phyloP scores from a whole-genome alignment of 1,140 invertebrate species.

The Sminthurides bifidus region DNA sequence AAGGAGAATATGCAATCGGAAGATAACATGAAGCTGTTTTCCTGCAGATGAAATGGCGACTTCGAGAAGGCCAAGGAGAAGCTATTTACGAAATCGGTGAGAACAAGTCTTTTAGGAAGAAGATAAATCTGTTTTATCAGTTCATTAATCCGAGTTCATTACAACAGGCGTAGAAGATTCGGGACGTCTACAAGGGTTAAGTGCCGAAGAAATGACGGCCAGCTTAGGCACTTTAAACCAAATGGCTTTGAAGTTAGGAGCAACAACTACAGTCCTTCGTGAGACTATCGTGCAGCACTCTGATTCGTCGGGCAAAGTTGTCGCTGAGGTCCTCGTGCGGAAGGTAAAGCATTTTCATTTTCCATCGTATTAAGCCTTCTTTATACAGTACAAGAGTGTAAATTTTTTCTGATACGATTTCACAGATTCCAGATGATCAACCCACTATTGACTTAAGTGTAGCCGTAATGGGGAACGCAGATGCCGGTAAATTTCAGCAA shows the following conservation, averaged over 20 bases:
- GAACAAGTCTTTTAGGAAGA: not conserved
- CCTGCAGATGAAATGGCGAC: conserved; percentile 68
- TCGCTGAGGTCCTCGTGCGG: conserved; percentile 78
- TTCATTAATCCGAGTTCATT: conserved; percentile 34
- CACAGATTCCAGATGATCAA: conserved; percentile 72
- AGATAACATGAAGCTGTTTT: no score
- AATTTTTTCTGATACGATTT: conserved; percentile 48
- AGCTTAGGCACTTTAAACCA: conserved; percentile 67
- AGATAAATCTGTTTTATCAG: not conserved
- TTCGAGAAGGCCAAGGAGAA: conserved; percentile 77
- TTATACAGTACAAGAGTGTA: no score
- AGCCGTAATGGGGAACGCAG: conserved; percentile 83
- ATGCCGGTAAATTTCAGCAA: conserved; percentile 61
- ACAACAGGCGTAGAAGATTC: conserved; percentile 69
- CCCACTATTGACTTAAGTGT: conserved; percentile 78
- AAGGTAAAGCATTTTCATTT: conserved; percentile 53
- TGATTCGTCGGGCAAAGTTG: conserved; percentile 39
- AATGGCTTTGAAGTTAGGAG: conserved; percentile 75
- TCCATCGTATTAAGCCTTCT: no score
- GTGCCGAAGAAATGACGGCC: conserved; percentile 62
- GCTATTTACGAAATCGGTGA: conserved; percentile 79
- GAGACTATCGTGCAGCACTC: conserved; percentile 42
- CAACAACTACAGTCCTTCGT: conserved; percentile 58
- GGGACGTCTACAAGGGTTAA: conserved; percentile 69
- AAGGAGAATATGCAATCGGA: no score